Evolutionary conservation across 2,888 invertebrate genomes (phyloP).

Genomic region (Xestoiulus laeticollis): DNA sequence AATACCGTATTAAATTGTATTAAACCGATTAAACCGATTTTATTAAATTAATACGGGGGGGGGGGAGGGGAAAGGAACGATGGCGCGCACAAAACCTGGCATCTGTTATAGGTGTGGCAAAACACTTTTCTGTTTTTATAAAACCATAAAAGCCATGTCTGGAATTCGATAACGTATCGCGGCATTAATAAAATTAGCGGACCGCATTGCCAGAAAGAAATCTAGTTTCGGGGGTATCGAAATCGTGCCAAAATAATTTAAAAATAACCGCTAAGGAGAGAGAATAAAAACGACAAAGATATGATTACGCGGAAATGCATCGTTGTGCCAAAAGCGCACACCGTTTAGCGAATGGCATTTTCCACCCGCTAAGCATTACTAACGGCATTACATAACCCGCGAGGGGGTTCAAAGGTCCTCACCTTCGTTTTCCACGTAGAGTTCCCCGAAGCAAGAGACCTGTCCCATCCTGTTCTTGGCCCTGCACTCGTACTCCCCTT

Average conservation of each 20-base stretch:
- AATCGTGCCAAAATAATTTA: background rate
- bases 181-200: background rate
- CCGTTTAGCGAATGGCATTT: background rate
- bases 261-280: background rate
- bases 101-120: no score
- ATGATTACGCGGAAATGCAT: background rate
- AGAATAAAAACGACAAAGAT: background rate
- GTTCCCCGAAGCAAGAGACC: conserved; percentile 55
- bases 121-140: background rate
- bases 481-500: conserved; percentile 56
- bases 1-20: no score
- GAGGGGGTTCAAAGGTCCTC: no score
- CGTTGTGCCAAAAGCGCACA: background rate
- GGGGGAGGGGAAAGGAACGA: no score
- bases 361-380: background rate
- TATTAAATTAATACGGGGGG: no score
- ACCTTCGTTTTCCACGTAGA: conserved; percentile 41
- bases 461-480: conserved; percentile 54
- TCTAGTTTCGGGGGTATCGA: background rate
- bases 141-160: background rate
- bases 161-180: background rate
- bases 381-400: no score
- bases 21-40: no score
- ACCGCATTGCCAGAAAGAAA: background rate
- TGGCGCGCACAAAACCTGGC: no score